Evolutionary conservation across 2,888 invertebrate species (phyloP).

Genomic region (Epinotia nisella): DNA sequence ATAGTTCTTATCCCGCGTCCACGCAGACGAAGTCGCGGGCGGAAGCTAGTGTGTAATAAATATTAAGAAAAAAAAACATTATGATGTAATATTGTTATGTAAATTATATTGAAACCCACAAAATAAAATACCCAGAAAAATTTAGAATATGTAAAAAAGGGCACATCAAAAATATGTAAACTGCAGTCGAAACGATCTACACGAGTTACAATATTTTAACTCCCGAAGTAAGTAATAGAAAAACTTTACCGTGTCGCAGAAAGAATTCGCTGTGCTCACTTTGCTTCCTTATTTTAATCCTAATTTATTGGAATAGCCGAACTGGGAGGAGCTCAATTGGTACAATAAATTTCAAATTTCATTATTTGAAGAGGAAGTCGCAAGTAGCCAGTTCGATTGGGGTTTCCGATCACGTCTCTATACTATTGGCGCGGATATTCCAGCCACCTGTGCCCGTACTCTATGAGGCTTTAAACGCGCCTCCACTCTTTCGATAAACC

Average conservation of each 20-base stretch:
- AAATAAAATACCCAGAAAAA: too few species aligned
- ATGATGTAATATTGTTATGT: too few species aligned
- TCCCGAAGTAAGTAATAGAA: conserved; percentile 42
- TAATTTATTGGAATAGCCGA: conserved; percentile 74
- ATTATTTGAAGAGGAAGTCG: conserved; percentile 82
- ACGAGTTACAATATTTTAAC: conserved; percentile 35
- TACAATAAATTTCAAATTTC: conserved; percentile 83
- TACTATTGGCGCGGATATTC: conserved; percentile 82
- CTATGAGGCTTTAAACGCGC: conserved; percentile 82
- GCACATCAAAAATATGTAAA: neutral
- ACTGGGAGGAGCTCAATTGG: conserved; percentile 69
- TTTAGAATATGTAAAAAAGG: neutral
- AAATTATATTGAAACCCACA: too few species aligned
- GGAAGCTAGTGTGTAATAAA: too few species aligned
- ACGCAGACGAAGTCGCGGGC: too few species aligned
- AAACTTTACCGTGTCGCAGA: conserved; percentile 38
- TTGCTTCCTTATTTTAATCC: conserved; percentile 48
- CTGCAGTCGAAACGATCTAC: neutral
- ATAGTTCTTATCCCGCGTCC: too few species aligned
- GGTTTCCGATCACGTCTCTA: conserved; percentile 82
- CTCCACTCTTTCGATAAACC: conserved; percentile 80
- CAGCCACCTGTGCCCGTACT: conserved; percentile 81
- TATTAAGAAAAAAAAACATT: too few species aligned
- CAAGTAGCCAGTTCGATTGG: conserved; percentile 77
- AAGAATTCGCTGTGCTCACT: conserved; percentile 42